phyloP scores from a whole-genome alignment of 2,888 invertebrate species.

The Cryptocephalus primarius region DNA sequence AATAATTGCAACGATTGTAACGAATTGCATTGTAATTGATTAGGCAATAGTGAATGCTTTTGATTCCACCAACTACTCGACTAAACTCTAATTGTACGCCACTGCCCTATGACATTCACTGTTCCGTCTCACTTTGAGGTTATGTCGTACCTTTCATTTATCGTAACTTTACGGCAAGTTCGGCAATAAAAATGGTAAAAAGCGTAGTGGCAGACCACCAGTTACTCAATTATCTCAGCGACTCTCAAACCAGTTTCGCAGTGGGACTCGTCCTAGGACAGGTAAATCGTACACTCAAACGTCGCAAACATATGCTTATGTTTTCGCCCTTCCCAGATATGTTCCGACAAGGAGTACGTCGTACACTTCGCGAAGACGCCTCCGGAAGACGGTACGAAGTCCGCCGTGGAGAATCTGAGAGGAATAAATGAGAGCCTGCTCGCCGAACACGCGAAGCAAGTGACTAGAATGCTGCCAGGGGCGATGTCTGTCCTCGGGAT shows the following conservation, averaged over 20 bases:
- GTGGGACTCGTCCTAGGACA: conserved; percentile 72
- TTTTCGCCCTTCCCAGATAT: conserved; percentile 40
- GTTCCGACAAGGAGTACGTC: conserved; percentile 59
- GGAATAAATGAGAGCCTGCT: conserved; percentile 59
- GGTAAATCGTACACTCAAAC: conserved; percentile 39
- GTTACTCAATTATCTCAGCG: no score
- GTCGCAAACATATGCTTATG: conserved; percentile 14
- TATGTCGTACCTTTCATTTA: no score
- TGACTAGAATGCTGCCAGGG: conserved; percentile 82
- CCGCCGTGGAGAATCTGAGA: conserved; percentile 32
- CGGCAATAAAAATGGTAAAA: no score
- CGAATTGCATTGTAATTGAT: no score
- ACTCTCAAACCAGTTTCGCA: conserved; percentile 23
- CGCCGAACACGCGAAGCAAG: conserved; percentile 75
- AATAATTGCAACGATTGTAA: no score
- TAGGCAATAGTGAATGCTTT: no score
- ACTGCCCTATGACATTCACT: no score
- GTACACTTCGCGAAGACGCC: conserved; percentile 74
- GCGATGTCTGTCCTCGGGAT: conserved; percentile 78
- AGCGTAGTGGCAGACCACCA: no score
- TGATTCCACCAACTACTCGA: no score
- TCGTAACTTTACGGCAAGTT: no score
- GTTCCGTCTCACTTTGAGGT: no score
- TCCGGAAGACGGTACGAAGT: conserved; percentile 37
- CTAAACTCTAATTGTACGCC: no score